Conservation (phyloP, 2,797 vertebrate species). For the Acanthurus lineatus region DNA sequence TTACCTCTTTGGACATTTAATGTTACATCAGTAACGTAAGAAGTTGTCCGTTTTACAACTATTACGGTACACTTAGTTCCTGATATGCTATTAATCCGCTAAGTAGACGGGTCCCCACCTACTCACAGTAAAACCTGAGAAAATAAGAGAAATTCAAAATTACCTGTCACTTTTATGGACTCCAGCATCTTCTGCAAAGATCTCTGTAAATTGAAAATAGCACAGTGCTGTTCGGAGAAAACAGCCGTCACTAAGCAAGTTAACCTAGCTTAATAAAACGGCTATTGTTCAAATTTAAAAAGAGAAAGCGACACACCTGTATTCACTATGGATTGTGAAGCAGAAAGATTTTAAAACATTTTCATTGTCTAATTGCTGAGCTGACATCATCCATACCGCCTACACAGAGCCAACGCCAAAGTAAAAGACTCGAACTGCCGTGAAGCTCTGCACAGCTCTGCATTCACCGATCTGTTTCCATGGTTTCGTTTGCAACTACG, state of each 20-base stretch:
- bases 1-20: background rate
- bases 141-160: conserved; percentile 18
- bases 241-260: conserved; percentile 1
- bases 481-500: conserved; percentile 50
- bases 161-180: conserved; percentile 83
- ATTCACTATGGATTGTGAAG: background rate
- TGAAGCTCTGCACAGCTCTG: background rate
- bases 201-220: background rate
- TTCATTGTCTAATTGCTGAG: background rate
- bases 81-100: background rate
- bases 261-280: conserved; percentile 22
- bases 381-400: background rate
- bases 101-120: background rate
- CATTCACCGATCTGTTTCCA: conserved; percentile 50
- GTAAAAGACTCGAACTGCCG: background rate
- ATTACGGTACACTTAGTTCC: background rate
- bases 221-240: background rate
- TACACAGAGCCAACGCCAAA: background rate
- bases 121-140: background rate
- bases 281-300: background rate
- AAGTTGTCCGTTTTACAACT: too few relatives aligned
- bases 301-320: background rate
- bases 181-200: conserved; percentile 74
- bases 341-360: background rate
- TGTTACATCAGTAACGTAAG: background rate